phyloP scores from a whole-genome alignment of 1,140 invertebrate genomes.

The Cardiocondyla obscurior region DNA sequence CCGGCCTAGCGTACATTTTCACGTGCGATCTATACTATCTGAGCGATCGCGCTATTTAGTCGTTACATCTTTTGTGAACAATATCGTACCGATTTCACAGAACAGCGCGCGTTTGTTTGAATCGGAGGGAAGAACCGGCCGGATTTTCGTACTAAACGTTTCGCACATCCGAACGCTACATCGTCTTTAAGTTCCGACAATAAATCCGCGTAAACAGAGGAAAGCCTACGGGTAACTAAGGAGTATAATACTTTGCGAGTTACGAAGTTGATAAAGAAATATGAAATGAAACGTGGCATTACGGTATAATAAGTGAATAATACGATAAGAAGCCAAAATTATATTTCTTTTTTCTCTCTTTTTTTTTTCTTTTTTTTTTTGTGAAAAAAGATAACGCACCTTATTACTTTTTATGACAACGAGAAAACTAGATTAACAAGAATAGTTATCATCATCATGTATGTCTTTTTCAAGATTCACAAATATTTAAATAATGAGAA shows the following conservation, averaged over 20 bases:
- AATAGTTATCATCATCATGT: too few relatives aligned
- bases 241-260: neutral
- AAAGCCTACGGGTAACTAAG: slow-evolving; percentile 11
- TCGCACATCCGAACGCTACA: too few relatives aligned
- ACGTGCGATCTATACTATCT: slow-evolving; percentile 15
- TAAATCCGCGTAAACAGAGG: slow-evolving; percentile 4
- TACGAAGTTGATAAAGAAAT: slow-evolving; percentile 17
- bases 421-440: too few relatives aligned
- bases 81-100: slow-evolving; percentile 17
- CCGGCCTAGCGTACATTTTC: slow-evolving; percentile 9
- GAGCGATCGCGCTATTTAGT: slow-evolving; percentile 25
- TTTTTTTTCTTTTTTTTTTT: neutral
- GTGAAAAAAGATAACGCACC: too few relatives aligned
- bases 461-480: too few relatives aligned
- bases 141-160: neutral
- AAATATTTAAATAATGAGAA: too few relatives aligned
- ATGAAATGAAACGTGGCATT: slow-evolving; percentile 13
- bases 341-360: neutral
- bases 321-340: neutral
- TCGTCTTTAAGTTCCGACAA: neutral
- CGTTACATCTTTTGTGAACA: slow-evolving; percentile 1
- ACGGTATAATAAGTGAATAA: neutral
- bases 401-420: too few relatives aligned
- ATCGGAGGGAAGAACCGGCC: neutral
- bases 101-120: neutral